phyloP scores from a whole-genome alignment of 1,140 invertebrate genomes.

The Oryctes rhinoceros region DNA sequence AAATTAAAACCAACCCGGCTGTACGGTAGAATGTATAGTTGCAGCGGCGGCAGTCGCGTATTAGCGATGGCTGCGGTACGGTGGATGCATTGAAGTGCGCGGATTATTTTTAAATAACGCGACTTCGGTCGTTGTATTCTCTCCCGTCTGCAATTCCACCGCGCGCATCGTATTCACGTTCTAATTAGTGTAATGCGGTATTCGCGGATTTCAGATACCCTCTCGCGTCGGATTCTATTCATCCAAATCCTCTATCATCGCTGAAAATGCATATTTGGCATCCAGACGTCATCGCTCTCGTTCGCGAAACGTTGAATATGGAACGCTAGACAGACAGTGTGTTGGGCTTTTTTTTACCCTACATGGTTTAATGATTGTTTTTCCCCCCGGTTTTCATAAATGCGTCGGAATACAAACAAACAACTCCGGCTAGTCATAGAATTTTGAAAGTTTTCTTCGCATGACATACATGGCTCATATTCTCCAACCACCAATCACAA shows the following conservation, averaged over 20 bases:
- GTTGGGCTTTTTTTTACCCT: neutral
- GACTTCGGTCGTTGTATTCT: conserved; percentile 8
- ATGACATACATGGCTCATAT: too few relatives aligned
- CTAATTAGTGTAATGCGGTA: conserved; percentile 25
- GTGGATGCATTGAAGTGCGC: conserved; percentile 25
- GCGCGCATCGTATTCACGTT: neutral
- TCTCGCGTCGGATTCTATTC: conserved; percentile 19
- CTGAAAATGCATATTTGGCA: neutral
- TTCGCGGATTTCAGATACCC: conserved; percentile 12
- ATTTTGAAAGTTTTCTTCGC: too few relatives aligned
- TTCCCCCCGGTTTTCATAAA: neutral
- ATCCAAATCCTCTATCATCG: conserved; percentile 2
- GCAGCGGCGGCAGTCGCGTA: neutral
- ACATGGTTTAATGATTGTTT: neutral
- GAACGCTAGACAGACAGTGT: neutral
- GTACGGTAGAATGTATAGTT: neutral
- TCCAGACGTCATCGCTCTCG: neutral
- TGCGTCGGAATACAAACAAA: too few relatives aligned
- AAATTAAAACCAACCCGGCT: conserved; percentile 29
- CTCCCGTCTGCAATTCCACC: neutral
- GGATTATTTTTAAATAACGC: conserved; percentile 34
- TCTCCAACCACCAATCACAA: too few relatives aligned
- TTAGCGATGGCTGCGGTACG: neutral
- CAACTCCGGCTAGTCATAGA: too few relatives aligned
- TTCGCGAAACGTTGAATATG: neutral